A percentile compares a stretch with the other conserved stretches of the same genome.
phyloP scores from a whole-genome alignment of 64 coral and sea anemone genomes.

The Montipora efflorescens region DNA sequence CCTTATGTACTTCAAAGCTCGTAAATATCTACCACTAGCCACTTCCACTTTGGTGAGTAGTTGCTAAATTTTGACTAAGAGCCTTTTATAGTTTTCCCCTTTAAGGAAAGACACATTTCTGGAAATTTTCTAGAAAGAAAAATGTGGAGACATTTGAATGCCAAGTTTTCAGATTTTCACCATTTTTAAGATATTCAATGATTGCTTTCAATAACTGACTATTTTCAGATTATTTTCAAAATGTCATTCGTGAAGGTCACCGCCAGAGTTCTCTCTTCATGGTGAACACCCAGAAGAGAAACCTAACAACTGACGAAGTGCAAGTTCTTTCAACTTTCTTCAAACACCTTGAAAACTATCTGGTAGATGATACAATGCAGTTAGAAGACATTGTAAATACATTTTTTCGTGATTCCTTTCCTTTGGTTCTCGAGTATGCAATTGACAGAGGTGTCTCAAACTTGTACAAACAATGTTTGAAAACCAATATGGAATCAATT shows the following conservation, averaged over 20 bases:
- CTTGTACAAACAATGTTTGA: slow-evolving; percentile 16
- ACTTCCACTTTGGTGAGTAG: no score
- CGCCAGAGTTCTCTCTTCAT: slow-evolving; percentile 12
- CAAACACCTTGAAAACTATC: slow-evolving; percentile 32
- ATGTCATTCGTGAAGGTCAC: slow-evolving; percentile 1
- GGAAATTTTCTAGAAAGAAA: no score
- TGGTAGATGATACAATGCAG: slow-evolving; percentile 24
- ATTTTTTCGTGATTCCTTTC: slow-evolving; percentile 33
- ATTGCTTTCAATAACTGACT: neutral
- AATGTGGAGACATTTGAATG: no score
- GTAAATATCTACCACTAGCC: no score
- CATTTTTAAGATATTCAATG: neutral
- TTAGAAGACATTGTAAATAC: slow-evolving; percentile 40
- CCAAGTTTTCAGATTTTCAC: neutral
- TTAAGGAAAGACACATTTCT: no score
- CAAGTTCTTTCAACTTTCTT: slow-evolving; percentile 28
- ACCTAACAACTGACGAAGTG: slow-evolving; percentile 3
- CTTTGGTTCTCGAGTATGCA: neutral
- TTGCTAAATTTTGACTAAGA: no score
- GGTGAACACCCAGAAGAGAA: neutral
- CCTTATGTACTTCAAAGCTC: no score
- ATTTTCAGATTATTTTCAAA: slow-evolving; percentile 38
- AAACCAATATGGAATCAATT: slow-evolving; percentile 31
- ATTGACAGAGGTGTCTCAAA: neutral
- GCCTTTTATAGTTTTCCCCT: no score